Evolutionary conservation across 2,888 invertebrate species (phyloP).

Genomic region (Drymonia ruficornis): DNA sequence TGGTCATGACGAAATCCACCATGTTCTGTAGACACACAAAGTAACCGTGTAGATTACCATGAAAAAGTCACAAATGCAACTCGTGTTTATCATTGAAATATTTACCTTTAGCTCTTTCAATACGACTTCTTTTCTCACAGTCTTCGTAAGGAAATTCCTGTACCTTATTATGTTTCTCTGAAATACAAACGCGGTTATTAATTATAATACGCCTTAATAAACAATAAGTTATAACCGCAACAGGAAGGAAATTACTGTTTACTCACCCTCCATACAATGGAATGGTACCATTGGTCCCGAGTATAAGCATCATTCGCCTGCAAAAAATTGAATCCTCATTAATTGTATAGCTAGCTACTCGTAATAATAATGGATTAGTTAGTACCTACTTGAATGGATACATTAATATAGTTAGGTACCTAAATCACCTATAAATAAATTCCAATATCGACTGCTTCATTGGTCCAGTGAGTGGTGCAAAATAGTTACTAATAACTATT

Average conservation of each 20-base stretch:
- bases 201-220: slow-evolving; percentile 8
- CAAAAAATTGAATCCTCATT: slow-evolving; percentile 13
- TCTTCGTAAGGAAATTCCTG: slow-evolving; percentile 87
- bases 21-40: slow-evolving; percentile 81
- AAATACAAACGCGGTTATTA: slow-evolving; percentile 38
- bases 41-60: background rate
- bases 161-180: slow-evolving; percentile 92
- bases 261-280: slow-evolving; percentile 91
- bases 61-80: background rate
- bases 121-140: slow-evolving; percentile 88
- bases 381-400: too few relatives aligned
- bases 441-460: too few relatives aligned
- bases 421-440: too few relatives aligned
- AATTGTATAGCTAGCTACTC: slow-evolving; percentile 9
- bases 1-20: slow-evolving; percentile 90
- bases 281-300: slow-evolving; percentile 93
- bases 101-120: slow-evolving; percentile 90
- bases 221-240: slow-evolving; percentile 19
- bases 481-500: too few relatives aligned
- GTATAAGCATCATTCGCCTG: slow-evolving; percentile 91
- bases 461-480: too few relatives aligned
- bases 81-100: slow-evolving; percentile 7
- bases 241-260: slow-evolving; percentile 24
- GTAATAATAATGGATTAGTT: background rate
- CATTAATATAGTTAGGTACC: too few relatives aligned